Base-by-base conservation (phyloP, 2,888 invertebrate species). In the Dicycla oo region DNA sequence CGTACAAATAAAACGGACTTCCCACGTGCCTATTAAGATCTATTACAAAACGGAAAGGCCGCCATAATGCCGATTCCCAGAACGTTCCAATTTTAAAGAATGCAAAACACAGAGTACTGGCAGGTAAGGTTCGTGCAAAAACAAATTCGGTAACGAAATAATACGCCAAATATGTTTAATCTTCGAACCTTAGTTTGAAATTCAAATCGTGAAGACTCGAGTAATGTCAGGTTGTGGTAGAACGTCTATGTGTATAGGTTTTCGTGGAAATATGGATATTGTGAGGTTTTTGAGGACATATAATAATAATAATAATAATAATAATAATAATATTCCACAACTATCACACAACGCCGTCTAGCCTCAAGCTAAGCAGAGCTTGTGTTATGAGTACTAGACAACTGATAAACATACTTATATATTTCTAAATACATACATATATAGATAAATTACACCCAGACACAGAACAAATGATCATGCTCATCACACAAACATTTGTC, bases 171-270 rank as follows among this genome's bases (percentile, higher is more conserved):
- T 78, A 82, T 78, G 86, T 85, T 84, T 86, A 86, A 84, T 86
- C 82, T 85, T 77, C 66, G 67, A 54, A 53, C 75, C 80, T 84
- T 86, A 81, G 80, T 86, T 88, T 86, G 88, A 88, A 89, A 86
- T 88, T 87, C 82, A 87, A 88, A 88, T 89, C 57, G 74, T 73
- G 78, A 73, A 78, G 70, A 79, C 65, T 80, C 68, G 74, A 18
- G 58, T 82, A 82, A 85, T 81, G 72, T 73, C 49, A 69, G 78
- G 78, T 80, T 82, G 77, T 70, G 85, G 82, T 66, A 38, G 51
- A 38, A 73, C 38, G 34, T 26, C 56, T 73, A 64, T 71, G 60
- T 73, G 76, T 74, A 68, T 67, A 71, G 75, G 62, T 73, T 65
- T 62, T 69, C 68, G 69, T 49, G 54, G 71, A 69, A 23, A 67